Evolutionary conservation across 1,140 invertebrate genomes (phyloP), one percentile per base, ranked within the genome.

Genomic region (Mycetomoellerius zeteki): DNA sequence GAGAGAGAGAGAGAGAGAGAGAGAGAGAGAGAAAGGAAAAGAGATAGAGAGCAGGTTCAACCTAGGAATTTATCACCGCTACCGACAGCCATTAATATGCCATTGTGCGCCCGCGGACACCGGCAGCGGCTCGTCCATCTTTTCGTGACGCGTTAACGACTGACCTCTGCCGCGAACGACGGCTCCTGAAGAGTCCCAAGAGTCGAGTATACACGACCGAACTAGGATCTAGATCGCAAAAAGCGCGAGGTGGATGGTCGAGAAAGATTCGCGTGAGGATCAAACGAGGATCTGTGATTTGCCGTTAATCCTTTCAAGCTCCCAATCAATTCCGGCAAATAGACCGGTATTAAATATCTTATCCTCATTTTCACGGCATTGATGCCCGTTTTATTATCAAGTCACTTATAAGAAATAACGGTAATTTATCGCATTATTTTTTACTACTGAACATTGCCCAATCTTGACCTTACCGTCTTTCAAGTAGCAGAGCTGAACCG

Each of bases 31-130:
- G 47, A n/a, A n/a, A n/a, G 30, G 16, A 37, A 43, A 7, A 52
- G 27, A 67, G 54, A 72, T 3, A n/a, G 21, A 88, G 78, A 86
- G 47, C 82, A 75, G 84, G 76, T 90, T 89, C 88, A 90, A 91
- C 87, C 87, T 91, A 91, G 90, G 90, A 92, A 94, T 94, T 94
- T 94, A 94, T 94, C 93, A 93, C 92, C 91, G 88, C 93, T 94
- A 94, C 93, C 93, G 93, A 94, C 93, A 94, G 93, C 93, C 93
- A 93, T 94, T 94, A 94, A 94, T 94, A 94, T 92, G 91, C 81
- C 91, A 92, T 92, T 92, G 91, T 92, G 85, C 84, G 89, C 85
- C 86, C 90, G 85, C 90, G 90, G 89, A 91, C 91, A 91, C 90
- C 86, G 80, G 72, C 90, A 86, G 87, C 77, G 86, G 91, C 89